Evolutionary conservation across 2,888 invertebrate genomes (phyloP).

Genomic region (Eudasyphora cyanicolor): DNA sequence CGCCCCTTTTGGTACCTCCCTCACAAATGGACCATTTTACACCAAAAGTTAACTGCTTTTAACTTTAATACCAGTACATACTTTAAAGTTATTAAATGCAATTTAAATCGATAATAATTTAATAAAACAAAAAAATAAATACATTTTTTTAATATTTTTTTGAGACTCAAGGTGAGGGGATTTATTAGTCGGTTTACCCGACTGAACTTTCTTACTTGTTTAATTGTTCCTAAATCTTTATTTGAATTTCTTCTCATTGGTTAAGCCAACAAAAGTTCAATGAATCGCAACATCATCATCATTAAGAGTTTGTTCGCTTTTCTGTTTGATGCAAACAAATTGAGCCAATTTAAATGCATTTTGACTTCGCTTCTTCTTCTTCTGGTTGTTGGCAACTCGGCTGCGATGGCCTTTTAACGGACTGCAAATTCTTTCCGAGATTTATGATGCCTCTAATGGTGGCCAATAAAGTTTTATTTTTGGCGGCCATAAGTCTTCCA

Average conservation of each 20-base stretch:
- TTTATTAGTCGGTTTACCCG: no score
- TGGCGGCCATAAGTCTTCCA: conserved; percentile 53
- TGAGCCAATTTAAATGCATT: conserved; percentile 24
- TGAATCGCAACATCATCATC: background rate
- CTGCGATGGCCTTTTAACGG: conserved; percentile 23
- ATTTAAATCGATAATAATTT: no score
- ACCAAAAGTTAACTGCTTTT: no score
- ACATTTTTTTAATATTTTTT: no score
- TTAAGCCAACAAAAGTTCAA: background rate
- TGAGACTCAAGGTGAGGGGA: no score
- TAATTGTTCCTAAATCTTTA: background rate
- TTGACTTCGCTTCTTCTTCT: background rate
- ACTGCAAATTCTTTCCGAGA: conserved; percentile 58
- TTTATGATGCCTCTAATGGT: conserved; percentile 64
- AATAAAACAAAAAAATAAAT: no score
- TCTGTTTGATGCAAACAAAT: background rate
- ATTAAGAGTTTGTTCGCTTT: background rate
- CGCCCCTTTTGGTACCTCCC: no score
- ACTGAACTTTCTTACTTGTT: no score
- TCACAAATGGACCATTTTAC: no score
- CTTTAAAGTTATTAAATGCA: no score
- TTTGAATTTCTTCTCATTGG: background rate
- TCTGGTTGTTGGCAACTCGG: no score
- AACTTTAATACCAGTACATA: no score
- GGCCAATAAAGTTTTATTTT: conserved; percentile 66